Conservation (phyloP, 2,113 vertebrate species). For the Salvator merianae region DNA sequence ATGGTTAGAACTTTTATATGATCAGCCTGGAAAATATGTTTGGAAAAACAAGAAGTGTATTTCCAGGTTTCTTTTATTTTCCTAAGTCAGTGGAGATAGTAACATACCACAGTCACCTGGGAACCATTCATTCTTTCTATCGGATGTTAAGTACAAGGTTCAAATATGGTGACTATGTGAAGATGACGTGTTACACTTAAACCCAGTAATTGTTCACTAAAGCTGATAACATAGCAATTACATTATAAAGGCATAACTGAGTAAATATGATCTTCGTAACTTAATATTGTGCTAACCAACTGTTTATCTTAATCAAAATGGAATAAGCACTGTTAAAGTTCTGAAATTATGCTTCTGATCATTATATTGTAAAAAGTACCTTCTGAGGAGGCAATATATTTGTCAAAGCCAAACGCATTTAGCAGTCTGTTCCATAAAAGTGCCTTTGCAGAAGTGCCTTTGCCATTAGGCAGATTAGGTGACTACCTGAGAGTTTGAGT, state of each 20-base stretch:
- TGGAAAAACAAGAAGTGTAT: slow-evolving; percentile 48
- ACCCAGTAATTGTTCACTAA: slow-evolving; percentile 30
- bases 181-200: slow-evolving; percentile 11
- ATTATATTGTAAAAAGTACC: neutral
- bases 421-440: neutral
- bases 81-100: slow-evolving; percentile 28
- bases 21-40: neutral
- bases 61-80: slow-evolving; percentile 5
- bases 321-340: neutral
- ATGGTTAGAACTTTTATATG: neutral
- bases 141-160: neutral
- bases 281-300: slow-evolving; percentile 29
- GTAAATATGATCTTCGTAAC: slow-evolving; percentile 38
- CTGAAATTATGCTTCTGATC: neutral
- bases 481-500: too few species aligned
- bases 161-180: slow-evolving; percentile 37
- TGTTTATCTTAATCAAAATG: slow-evolving; percentile 36
- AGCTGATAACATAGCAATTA: slow-evolving; percentile 12
- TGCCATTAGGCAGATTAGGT: too few species aligned
- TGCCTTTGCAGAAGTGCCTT: too few species aligned
- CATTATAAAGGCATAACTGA: neutral
- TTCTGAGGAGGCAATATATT: neutral
- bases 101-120: slow-evolving; percentile 11
- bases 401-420: neutral
- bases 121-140: neutral